Conservation (phyloP, 2,113 vertebrate species). For the Isichthys henryi region DNA sequence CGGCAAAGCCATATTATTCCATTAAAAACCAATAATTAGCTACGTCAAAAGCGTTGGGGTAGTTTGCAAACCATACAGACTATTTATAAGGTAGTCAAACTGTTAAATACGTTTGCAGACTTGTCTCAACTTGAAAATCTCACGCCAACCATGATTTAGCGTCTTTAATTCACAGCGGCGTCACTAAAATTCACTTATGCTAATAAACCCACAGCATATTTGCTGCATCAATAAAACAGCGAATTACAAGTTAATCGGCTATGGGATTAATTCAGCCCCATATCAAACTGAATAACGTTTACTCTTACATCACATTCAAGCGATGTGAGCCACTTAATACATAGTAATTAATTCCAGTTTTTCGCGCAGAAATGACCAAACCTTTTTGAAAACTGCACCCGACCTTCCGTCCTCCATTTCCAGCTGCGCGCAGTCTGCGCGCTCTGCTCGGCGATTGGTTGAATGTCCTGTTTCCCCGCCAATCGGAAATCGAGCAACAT, state of each 20-base stretch:
- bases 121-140: too few relatives aligned
- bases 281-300: background rate
- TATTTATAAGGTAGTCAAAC: too few relatives aligned
- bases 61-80: too few relatives aligned
- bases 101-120: too few relatives aligned
- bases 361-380: background rate
- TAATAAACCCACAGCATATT: background rate
- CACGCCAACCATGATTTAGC: too few relatives aligned
- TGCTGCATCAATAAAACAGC: background rate
- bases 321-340: background rate
- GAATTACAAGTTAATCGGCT: background rate
- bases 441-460: background rate
- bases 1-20: too few relatives aligned
- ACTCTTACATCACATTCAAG: background rate
- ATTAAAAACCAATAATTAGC: too few relatives aligned
- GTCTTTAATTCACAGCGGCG: background rate
- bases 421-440: background rate
- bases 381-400: background rate
- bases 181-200: background rate
- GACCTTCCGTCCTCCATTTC: background rate
- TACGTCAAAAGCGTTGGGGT: too few relatives aligned
- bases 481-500: background rate
- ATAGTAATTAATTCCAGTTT: background rate
- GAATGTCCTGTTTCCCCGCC: background rate
- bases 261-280: background rate